Conservation (phyloP, 2,113 vertebrate genomes). For the Lepidothrix coronata region DNA sequence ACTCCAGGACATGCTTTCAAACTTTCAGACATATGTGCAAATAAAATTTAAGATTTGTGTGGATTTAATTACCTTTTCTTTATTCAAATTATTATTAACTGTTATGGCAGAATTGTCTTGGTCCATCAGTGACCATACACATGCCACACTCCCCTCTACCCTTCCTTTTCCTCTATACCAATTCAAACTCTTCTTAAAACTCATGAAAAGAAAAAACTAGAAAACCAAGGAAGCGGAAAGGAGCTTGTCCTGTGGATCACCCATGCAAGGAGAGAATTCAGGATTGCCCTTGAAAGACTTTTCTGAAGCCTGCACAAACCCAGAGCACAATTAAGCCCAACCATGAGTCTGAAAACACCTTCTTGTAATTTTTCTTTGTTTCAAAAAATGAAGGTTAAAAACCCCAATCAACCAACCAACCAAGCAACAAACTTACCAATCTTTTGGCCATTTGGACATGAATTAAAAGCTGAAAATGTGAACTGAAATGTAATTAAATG, state of each 20-base stretch:
- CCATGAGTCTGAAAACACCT: neutral
- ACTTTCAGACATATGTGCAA: neutral
- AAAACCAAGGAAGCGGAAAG: neutral
- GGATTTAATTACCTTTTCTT: neutral
- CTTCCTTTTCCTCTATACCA: neutral
- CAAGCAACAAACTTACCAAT: neutral
- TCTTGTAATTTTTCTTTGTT: neutral
- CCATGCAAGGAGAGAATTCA: neutral
- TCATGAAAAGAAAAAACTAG: neutral
- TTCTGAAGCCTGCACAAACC: neutral
- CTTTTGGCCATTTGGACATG: neutral
- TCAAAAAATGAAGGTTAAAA: neutral
- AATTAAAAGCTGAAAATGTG: neutral
- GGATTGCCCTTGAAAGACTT: neutral
- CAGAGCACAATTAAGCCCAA: neutral
- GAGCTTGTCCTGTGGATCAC: neutral
- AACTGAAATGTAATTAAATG: neutral
- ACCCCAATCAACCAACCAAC: rapidly evolving
- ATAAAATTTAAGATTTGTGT: neutral
- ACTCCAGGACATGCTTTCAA: rapidly evolving
- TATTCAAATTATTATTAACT: neutral
- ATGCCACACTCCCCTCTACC: neutral
- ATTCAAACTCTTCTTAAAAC: neutral
- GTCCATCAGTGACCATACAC: neutral
- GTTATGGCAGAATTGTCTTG: neutral